Base-by-base conservation (phyloP, 2,797 vertebrate genomes). In the Nannoperca australis region DNA sequence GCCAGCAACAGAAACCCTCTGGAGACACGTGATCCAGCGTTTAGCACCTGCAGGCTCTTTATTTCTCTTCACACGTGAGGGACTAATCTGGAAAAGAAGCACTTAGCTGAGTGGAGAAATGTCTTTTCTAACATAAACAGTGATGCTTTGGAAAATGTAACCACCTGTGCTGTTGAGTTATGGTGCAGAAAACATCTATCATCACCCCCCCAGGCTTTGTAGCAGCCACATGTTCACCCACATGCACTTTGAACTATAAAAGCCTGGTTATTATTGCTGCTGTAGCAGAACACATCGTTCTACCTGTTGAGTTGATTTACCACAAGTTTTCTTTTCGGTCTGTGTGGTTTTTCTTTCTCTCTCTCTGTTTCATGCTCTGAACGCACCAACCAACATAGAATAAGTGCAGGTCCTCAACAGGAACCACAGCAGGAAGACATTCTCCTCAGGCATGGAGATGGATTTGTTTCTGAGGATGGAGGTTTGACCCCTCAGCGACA, bases 261-360 rank as follows among this genome's bases (percentile, higher is more conserved):
- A 70, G 20, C 6, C 24, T 47, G 40, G 14, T 53, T 67, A 50
- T 76, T 66, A 27, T 51, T 62, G 45, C 17, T 56, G 42, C 36
- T 22, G 4, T 17, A 34, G 49, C 24, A 56, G 34, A 64, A 61
- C 55, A 27, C 38, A 42, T n/a, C 38, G 11, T 61, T 81, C 49
- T 5, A 84, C 68, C 80, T 70, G 64, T 55, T 85, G 70, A 71
- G 53, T 24, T 63, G 62, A 76, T 88, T 77, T 56, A 76, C 61
- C 42, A 36, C 45, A 63, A 0, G 18, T 55, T 32, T 51, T 56
- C 2, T 38, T 20, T 61, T 22, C 12, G n/a, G 20, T 72, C 45
- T 54, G 50, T 7, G 5, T 24, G 40, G 63, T 82, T 89, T 85
- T 79, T 74, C 88, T 85, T 79, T 74, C 81, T 9, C 64, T 27